phyloP scores from a whole-genome alignment of 2,797 vertebrate species.

The Neostethus bicornis region DNA sequence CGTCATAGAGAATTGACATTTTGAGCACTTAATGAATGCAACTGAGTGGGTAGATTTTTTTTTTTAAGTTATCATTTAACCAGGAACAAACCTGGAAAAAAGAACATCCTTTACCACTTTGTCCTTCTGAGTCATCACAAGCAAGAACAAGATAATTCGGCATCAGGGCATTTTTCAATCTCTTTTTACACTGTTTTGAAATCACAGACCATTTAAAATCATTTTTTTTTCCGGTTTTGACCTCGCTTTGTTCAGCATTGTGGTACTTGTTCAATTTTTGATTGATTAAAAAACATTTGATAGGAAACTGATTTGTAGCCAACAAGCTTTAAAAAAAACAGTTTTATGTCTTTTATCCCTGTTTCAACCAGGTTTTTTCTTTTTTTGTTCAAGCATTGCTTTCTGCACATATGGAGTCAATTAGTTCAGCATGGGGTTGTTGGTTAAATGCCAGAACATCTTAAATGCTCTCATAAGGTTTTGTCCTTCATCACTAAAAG shows the following conservation, averaged over 20 bases:
- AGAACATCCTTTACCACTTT: no score
- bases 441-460: not conserved
- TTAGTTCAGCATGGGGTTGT: not conserved
- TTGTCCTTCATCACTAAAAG: not conserved
- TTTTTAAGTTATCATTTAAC: not conserved
- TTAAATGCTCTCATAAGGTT: not conserved
- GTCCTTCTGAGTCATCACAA: not conserved
- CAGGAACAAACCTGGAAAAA: no score
- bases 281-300: no score
- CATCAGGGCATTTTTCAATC: not conserved
- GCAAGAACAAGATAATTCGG: not conserved
- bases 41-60: not conserved
- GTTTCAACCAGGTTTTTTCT: not conserved
- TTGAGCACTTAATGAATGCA: no score
- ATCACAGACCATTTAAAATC: no score
- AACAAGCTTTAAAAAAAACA: no score
- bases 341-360: no score
- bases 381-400: not conserved
- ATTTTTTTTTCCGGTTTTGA: no score
- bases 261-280: no score
- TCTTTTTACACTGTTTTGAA: not conserved
- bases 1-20: not conserved
- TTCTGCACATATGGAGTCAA: not conserved
- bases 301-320: no score
- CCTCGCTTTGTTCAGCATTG: no score